Evolutionary conservation across 2,113 vertebrate genomes (phyloP).

Genomic region (Ahaetulla prasina): DNA sequence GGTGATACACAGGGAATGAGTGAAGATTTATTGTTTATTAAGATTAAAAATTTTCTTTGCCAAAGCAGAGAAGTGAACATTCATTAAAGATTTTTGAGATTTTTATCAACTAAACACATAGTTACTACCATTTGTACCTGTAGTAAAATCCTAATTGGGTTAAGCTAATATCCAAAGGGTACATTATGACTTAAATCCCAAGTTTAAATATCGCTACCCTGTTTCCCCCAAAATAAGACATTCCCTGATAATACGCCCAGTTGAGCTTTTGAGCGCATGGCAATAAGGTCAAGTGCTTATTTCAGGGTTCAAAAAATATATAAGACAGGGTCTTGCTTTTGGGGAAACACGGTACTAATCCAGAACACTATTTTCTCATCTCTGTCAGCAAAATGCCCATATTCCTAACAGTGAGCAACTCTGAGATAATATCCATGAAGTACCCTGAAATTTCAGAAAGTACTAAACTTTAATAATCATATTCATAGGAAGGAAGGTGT

Average conservation of each 20-base stretch:
- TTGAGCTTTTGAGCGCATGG: no score
- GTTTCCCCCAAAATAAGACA: no score
- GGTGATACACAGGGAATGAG: constrained; percentile 57
- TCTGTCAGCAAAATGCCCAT: background rate
- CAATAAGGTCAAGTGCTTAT: no score
- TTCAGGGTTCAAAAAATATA: no score
- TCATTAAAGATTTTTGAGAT: background rate
- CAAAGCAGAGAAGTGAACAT: constrained; percentile 23
- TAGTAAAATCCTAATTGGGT: background rate
- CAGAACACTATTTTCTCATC: background rate
- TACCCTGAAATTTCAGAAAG: background rate
- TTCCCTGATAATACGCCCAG: no score
- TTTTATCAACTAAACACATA: background rate
- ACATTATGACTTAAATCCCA: background rate
- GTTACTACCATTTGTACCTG: background rate
- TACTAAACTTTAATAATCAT: background rate
- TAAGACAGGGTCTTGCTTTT: no score
- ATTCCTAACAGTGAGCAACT: background rate
- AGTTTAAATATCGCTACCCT: background rate
- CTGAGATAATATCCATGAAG: background rate
- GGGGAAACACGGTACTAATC: no score
- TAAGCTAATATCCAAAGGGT: background rate
- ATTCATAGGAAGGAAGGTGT: background rate
- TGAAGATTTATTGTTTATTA: constrained; percentile 43
- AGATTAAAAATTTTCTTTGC: constrained; percentile 26